Base-by-base conservation (phyloP, 2,888 invertebrate genomes). In the Drosophila neoperkinsi region DNA sequence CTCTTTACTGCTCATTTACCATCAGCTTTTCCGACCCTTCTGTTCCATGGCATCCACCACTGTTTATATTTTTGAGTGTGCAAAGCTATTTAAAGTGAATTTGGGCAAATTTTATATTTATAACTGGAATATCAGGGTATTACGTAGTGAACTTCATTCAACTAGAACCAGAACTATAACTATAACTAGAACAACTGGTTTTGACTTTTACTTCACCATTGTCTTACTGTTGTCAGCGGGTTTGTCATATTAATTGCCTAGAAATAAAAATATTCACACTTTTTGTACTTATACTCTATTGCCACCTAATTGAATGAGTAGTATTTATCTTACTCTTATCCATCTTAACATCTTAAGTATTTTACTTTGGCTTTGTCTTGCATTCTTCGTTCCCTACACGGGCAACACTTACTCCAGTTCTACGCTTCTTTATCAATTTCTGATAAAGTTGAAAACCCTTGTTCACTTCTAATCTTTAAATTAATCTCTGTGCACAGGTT, bases 401-500 rank as follows among this genome's bases (percentile, higher is more conserved):
- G 21, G 33, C 33, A 33, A 33, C 4, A 34, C 0, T 34, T 13
- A 4, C 21, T 2, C 1, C 2, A 13, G 34, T 34, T 34, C 34
- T 34, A 4, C 4, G 34, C 13, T 13, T 9, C 9, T 9, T 46
- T 25, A 9, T 25, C 46, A 28, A 16, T 46, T 2, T 25, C 4
- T 16, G 4, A 25, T 25, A 2, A 46, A 16, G 16, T 9, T 16
- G 2, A 46, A 46, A 0, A 28, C 3, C 6, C 11, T 31, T 50
- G 6, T n/a, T 33, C 4, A 25, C 10, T 53, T 53, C 18, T 11
- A 18, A 36, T 28, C 41, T 36, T 2, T 11, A 18, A 30, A 5
- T 55, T 38, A n/a, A 13, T 36, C 25, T 21, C 10, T 38, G 2
- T 4, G 11, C 25, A 2, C 61, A 93, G 93, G 92, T 93, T 53